phyloP scores from a whole-genome alignment of 2,113 vertebrate species.

The Phyllostomus discolor region DNA sequence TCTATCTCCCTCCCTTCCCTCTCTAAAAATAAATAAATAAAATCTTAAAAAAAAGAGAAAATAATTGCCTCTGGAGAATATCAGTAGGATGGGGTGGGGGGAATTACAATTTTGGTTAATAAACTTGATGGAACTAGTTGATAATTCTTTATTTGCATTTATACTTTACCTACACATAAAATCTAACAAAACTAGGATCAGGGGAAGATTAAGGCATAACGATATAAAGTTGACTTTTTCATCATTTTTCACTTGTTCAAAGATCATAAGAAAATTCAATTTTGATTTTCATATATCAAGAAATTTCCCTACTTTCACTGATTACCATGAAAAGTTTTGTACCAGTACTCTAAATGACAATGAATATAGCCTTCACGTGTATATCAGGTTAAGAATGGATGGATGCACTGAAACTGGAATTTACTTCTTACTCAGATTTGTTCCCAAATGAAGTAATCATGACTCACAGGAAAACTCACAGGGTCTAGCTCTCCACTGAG shows the following conservation, averaged over 20 bases:
- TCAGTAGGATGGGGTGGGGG: not conserved
- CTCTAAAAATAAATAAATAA: too few species aligned
- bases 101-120: not conserved
- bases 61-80: not conserved
- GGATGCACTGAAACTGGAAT: not conserved
- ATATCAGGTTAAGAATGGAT: not conserved
- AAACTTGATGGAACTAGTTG: not conserved
- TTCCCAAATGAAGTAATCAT: not conserved
- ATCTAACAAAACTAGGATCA: not conserved
- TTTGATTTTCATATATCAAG: not conserved
- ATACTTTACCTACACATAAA: not conserved
- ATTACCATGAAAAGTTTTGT: not conserved
- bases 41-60: too few species aligned
- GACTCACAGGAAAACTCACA: not conserved
- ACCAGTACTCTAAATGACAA: not conserved
- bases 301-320: not conserved
- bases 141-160: not conserved
- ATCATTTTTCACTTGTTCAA: not conserved
- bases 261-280: not conserved
- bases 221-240: not conserved
- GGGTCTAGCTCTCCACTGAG: not conserved
- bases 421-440: not conserved
- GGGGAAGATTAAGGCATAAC: not conserved
- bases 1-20: too few species aligned
- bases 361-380: not conserved